phyloP scores from a whole-genome alignment of 2,113 vertebrate species.

The Oenanthe melanoleuca region DNA sequence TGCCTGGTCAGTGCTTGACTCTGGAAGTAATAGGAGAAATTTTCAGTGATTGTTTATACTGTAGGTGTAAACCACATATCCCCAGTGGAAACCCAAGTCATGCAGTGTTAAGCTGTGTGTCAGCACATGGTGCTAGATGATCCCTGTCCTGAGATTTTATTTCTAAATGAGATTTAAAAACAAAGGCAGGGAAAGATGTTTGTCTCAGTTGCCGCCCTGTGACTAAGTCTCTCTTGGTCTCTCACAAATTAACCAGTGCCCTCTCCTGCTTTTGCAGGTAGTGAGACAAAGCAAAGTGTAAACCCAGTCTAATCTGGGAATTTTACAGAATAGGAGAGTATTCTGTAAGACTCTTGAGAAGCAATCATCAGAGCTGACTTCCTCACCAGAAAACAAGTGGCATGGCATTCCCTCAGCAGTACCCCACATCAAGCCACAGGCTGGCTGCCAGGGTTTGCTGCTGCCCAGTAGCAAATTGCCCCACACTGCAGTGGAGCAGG shows the following conservation, averaged over 20 bases:
- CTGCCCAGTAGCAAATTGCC: not conserved
- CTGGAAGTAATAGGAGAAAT: not conserved
- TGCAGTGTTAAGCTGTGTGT: not conserved
- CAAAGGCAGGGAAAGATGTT: not conserved
- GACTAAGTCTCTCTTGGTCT: not conserved
- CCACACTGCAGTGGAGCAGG: too few relatives aligned
- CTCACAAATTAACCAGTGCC: not conserved
- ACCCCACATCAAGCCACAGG: fast-evolving
- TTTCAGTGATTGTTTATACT: not conserved
- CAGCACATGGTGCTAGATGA: not conserved
- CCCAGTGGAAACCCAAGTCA: not conserved
- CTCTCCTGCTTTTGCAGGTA: fast-evolving
- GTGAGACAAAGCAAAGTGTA: not conserved
- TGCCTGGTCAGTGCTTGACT: not conserved
- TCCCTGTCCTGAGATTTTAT: not conserved
- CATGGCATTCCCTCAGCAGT: fast-evolving
- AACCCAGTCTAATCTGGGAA: not conserved
- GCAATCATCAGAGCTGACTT: not conserved
- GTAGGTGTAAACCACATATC: not conserved
- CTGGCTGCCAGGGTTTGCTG: not conserved
- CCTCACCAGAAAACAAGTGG: not conserved
- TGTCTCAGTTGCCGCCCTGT: not conserved
- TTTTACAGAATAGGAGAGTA: not conserved
- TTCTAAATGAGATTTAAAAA: not conserved
- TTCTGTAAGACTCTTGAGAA: not conserved